These are phyloP conservation scores for Euglossa dilemma DNA, from an alignment of 1,140 invertebrate species.

Conservation along the genomic window DNA sequence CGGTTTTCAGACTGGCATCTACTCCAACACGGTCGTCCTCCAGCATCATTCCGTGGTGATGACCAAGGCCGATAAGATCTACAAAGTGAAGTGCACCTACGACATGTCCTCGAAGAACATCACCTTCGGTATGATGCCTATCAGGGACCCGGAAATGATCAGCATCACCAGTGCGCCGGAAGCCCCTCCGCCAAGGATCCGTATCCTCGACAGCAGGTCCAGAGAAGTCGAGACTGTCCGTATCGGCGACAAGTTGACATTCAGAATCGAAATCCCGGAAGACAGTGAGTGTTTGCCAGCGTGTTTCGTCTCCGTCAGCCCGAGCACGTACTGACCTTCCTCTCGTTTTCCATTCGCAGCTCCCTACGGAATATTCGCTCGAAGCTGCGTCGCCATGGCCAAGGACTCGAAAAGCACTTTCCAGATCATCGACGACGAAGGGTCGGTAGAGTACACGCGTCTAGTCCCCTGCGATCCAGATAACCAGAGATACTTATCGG, in stretches of 20 bases:
- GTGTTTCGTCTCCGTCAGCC: background rate
- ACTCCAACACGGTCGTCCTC: slow-evolving; percentile 96
- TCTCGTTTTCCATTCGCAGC: slow-evolving; percentile 84
- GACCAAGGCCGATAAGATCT: slow-evolving; percentile 98
- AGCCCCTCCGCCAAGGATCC: slow-evolving; percentile 95
- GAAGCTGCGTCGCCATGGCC: slow-evolving; percentile 97
- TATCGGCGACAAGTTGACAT: slow-evolving; percentile 96
- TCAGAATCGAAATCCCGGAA: slow-evolving; percentile 97
- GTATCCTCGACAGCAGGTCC: slow-evolving; percentile 92
- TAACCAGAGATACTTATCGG: slow-evolving; percentile 14
- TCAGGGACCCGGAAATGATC: slow-evolving; percentile 96
- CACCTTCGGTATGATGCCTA: slow-evolving; percentile 98
- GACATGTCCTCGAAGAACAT: slow-evolving; percentile 98
- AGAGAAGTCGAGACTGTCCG: slow-evolving; percentile 96
- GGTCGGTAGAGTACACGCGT: slow-evolving; percentile 85
- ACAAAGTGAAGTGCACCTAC: slow-evolving; percentile 98
- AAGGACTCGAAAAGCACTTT: slow-evolving; percentile 98
- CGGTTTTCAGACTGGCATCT: slow-evolving; percentile 92
- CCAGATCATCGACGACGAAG: slow-evolving; percentile 97
- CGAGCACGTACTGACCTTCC: slow-evolving; percentile 45
- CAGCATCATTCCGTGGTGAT: slow-evolving; percentile 98
- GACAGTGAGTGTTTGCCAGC: slow-evolving; percentile 88
- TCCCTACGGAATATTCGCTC: slow-evolving; percentile 97
- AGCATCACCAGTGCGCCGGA: slow-evolving; percentile 97
- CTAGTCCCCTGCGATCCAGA: too few species aligned